Evolutionary conservation across 2,888 invertebrate genomes (phyloP), one percentile per base, ranked within the genome.

Genomic region (Dendrolimus pini): DNA sequence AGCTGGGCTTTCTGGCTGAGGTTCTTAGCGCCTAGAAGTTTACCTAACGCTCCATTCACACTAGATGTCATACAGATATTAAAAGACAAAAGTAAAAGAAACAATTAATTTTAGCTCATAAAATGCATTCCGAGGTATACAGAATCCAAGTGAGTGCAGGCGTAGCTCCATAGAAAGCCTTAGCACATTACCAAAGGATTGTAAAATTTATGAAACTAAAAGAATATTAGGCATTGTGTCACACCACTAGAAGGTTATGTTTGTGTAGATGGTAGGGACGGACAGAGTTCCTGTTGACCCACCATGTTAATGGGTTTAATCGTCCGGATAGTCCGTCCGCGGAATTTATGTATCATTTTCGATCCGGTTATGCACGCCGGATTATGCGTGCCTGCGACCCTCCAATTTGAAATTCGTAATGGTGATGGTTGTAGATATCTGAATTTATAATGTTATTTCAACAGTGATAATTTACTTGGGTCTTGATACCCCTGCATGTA

Each of bases 271-370:
- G 8, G 30, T 30, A 30, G 76, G 78, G 75, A 72, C 70, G 69
- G 72, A 73, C 72, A 69, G 70, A 74, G 81, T 79, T 75, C 77
- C 78, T 70, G 74, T 76, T 83, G 85, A 83, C 84, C 85, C 82
- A 73, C 78, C 79, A 79, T 83, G 89, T 89, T 90, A 90, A 90
- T 90, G 84, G 87, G 79, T 78, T 88, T 89, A 90, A 90, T 90
- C 85, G 89, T 79, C 81, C 76, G 78, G 77, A 81, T 79, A 82
- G 87, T 88, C 84, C 83, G 78, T 85, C 81, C 80, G 73, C 71
- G 74, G 84, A 84, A 89, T 89, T 90, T 90, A 90, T 89, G 90
- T 88, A 88, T 89, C 88, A 89, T 90, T 89, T 88, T 89, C 87
- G 88, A 89, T 90, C 87, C 86, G 81, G 83, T 88, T 89, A 88